Base-by-base conservation (phyloP, 2,797 vertebrate genomes). In the Sebastolobus altivelis region DNA sequence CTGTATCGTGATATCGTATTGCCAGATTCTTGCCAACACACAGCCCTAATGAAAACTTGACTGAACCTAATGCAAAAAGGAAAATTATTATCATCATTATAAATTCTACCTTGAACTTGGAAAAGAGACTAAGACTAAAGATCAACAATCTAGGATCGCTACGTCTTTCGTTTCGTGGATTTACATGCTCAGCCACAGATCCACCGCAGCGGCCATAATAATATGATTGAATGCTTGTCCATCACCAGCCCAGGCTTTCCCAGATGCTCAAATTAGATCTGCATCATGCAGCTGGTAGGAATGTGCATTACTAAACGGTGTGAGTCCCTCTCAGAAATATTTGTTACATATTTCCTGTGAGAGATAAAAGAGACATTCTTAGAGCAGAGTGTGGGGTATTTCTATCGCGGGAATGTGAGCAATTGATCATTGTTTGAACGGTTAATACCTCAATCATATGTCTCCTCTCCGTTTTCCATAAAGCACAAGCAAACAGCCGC, bases 391-490 rank as follows among this genome's bases (percentile, higher is more conserved):
- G 1, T 54, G 31, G 33, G 60, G 61, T 38, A 58, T 59, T 70
- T 72, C 8, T 72, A 1, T 49, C 5, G 10, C 33, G 37, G 62
- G 22, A 55, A 63, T 54, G 46, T 27, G 43, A 67, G 61, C 43
- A 25, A 8, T 29, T 69, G 29, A 65, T 63, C 8, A 2, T 54
- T 38, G 49, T 81, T 63, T 63, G 20, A 18, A 75, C 62, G 49
- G 29, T 46, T 66, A 71, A 80, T 65, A 37, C 75, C 82, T 73
- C 14, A 56, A 70, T 82, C 37, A 63, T n/a, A 8, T 37, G 27
- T 76, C 73, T 63, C 46, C 56, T 61, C 77, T 71, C 40, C 20
- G 8, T 76, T 79, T 65, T 35, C 37, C 52, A 7, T 35, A 14
- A 74, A 58, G 37, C 35, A 14, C 62, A 27, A 27, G 61, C 56